Percentiles rank a stretch among this genome's conserved stretches.
Evolutionary conservation across 2,797 vertebrate species (phyloP).

Genomic region (Pagetopsis macropterus): DNA sequence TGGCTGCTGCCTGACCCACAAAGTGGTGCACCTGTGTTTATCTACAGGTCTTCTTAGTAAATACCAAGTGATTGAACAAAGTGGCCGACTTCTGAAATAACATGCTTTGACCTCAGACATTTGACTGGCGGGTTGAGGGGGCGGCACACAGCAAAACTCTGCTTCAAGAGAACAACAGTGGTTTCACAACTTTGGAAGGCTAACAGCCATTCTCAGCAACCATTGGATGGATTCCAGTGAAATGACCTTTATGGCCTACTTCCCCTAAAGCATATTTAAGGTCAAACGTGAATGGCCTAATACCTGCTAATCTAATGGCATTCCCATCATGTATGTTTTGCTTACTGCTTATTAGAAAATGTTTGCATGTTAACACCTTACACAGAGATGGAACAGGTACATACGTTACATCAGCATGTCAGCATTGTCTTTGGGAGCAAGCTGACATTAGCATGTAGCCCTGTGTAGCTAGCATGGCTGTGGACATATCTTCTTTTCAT

Average conservation of each 20-base stretch:
- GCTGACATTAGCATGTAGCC: neutral
- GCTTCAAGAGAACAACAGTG: constrained; percentile 44
- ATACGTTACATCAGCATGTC: neutral
- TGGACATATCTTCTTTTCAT: neutral
- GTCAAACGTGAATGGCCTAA: neutral
- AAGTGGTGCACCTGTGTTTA: constrained; percentile 79
- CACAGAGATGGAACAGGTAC: neutral
- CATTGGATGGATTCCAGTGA: neutral
- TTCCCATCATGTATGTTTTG: constrained; percentile 1
- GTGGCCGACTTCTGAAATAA: constrained; percentile 67
- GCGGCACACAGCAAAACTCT: constrained; percentile 35
- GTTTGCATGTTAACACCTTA: neutral
- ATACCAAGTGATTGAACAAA: constrained; percentile 71
- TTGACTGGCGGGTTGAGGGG: constrained; percentile 47
- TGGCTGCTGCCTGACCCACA: constrained; percentile 51
- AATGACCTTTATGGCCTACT: neutral
- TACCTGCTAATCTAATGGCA: neutral
- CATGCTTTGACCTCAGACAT: constrained; percentile 67
- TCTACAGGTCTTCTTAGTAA: constrained; percentile 66
- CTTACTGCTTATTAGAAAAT: neutral
- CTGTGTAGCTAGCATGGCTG: neutral
- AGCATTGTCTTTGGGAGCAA: neutral
- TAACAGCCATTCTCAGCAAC: constrained; percentile 6
- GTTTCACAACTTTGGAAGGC: constrained; percentile 52
- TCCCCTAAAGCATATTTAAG: neutral